Evolutionary conservation across 2,113 vertebrate genomes (phyloP).

Genomic region (Pongo abelii): DNA sequence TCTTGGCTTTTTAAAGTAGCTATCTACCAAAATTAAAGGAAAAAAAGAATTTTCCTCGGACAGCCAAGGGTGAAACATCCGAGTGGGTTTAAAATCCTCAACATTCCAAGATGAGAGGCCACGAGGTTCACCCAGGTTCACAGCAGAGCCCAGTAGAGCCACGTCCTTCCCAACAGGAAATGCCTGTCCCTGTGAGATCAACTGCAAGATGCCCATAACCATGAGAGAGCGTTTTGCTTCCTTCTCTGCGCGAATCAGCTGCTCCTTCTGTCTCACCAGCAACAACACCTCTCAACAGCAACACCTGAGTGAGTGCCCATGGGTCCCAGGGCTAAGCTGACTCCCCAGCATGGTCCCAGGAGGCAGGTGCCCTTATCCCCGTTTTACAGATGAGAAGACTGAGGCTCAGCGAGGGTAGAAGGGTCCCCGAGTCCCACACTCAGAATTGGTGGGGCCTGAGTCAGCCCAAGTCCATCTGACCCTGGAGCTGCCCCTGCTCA

Average conservation of each 20-base stretch:
- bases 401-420: no score
- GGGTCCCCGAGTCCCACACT: neutral
- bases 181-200: neutral
- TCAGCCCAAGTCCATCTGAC: no score
- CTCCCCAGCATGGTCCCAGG: no score
- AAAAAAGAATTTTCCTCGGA: neutral
- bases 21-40: neutral
- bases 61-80: neutral
- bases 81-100: neutral
- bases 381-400: neutral
- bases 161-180: neutral
- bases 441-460: accelerated
- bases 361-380: neutral
- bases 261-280: neutral
- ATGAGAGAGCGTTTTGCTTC: no score
- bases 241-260: neutral
- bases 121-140: no score
- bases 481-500: no score
- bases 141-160: neutral
- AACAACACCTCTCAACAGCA: no score
- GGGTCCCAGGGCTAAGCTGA: no score
- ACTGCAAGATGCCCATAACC: accelerated
- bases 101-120: neutral
- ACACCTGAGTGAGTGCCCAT: no score
- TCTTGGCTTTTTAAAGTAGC: neutral